These are phyloP conservation scores for Brachionus rotundiformis DNA, from an alignment of 1,140 invertebrate species.

Conservation along the genomic window DNA sequence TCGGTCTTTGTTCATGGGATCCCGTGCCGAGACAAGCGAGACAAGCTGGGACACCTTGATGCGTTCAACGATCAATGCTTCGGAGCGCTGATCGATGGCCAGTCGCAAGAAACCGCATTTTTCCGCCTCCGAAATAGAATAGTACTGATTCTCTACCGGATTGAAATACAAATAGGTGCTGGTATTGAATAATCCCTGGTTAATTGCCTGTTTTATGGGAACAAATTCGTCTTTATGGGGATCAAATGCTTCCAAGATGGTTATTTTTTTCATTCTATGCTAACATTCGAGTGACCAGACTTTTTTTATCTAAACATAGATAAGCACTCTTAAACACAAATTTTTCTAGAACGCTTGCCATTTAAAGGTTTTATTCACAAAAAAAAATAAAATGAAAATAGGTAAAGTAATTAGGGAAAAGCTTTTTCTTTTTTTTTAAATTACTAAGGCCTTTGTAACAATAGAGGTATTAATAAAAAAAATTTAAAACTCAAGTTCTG, in stretches of 20 bases:
- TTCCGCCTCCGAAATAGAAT: slow-evolving; percentile 21
- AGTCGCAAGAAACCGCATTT: neutral
- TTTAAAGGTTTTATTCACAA: neutral
- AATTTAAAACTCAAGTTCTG: neutral
- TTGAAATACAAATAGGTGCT: slow-evolving; percentile 39
- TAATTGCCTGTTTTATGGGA: slow-evolving; percentile 33
- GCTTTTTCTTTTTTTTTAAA: neutral
- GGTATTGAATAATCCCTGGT: slow-evolving; percentile 32
- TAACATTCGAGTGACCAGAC: neutral
- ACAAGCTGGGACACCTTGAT: neutral
- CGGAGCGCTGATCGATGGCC: slow-evolving; percentile 30
- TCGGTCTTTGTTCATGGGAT: neutral
- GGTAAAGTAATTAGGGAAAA: neutral
- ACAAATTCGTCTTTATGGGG: slow-evolving; percentile 4
- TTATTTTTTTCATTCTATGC: slow-evolving; percentile 42
- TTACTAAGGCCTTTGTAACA: neutral
- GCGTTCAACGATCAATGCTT: slow-evolving; percentile 24
- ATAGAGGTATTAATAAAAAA: neutral
- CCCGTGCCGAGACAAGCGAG: neutral
- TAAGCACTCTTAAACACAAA: neutral
- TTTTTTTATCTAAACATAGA: neutral
- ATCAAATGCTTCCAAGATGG: slow-evolving; percentile 29
- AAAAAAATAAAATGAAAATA: neutral
- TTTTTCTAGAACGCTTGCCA: neutral
- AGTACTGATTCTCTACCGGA: neutral